A percentile compares a stretch with the other conserved stretches of the same genome.
These are phyloP conservation scores for Timandra comae DNA, from an alignment of 2,888 invertebrate genomes.

Conservation along the genomic window DNA sequence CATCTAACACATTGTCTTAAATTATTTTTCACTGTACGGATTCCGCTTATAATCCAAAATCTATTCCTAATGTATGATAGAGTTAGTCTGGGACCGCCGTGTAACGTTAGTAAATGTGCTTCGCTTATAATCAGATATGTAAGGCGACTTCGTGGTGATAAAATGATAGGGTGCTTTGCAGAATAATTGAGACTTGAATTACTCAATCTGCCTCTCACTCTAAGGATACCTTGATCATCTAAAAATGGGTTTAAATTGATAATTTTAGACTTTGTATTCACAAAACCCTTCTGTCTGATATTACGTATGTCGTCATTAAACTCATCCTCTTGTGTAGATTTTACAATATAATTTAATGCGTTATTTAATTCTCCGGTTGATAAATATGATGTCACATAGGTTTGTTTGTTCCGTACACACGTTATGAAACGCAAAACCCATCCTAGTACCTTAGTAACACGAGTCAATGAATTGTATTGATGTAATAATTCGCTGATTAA, in stretches of 20 bases:
- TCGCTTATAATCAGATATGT: constrained; percentile 9
- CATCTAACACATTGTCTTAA: constrained; percentile 5
- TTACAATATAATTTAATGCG: neutral
- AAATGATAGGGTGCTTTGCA: constrained; percentile 8
- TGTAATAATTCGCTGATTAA: neutral
- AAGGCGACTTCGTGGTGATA: constrained; percentile 5
- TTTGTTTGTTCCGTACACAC: neutral
- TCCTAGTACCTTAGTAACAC: neutral
- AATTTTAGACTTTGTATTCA: neutral
- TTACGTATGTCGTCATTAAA: neutral
- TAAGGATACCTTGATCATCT: neutral
- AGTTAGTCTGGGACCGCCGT: constrained; percentile 8
- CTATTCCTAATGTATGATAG: constrained; percentile 6
- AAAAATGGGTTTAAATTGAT: constrained; percentile 3
- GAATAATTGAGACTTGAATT: constrained; percentile 4
- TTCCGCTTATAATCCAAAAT: constrained; percentile 14
- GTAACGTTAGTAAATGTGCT: constrained; percentile 7
- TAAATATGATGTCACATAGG: neutral
- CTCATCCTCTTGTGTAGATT: neutral
- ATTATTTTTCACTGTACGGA: constrained; percentile 4
- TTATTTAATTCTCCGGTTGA: neutral
- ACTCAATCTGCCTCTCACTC: constrained; percentile 9
- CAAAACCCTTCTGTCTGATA: neutral
- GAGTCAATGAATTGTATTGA: neutral
- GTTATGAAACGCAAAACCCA: neutral